Percentiles rank a stretch among this genome's conserved stretches.
phyloP scores from a whole-genome alignment of 2,888 invertebrate genomes.

The Entomobrya proxima region DNA sequence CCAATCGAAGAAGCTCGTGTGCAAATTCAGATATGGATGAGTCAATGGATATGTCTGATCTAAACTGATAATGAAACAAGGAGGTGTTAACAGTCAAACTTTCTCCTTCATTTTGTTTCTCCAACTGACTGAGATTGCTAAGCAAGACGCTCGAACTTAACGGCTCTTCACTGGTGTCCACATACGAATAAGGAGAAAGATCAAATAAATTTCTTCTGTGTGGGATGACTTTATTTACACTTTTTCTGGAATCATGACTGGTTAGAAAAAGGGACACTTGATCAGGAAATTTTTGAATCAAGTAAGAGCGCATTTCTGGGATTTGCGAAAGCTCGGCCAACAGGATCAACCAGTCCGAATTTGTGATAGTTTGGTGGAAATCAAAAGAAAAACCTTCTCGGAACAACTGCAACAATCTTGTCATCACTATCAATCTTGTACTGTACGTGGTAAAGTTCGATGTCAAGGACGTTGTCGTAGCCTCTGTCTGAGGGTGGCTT shows the following conservation, averaged over 20 bases:
- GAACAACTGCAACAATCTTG: constrained; percentile 63
- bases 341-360: constrained; percentile 67
- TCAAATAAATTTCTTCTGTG: constrained; percentile 64
- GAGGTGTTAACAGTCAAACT: not conserved
- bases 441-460: not conserved
- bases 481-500: not conserved
- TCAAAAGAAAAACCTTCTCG: constrained; percentile 66
- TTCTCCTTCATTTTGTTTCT: constrained; percentile 1
- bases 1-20: constrained; percentile 72
- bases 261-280: constrained; percentile 67
- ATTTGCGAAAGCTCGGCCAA: constrained; percentile 70
- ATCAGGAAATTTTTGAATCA: constrained; percentile 69
- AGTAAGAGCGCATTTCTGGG: constrained; percentile 62
- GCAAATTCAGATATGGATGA: constrained; percentile 59
- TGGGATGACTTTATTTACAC: not conserved
- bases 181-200: constrained; percentile 47
- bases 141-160: constrained; percentile 44
- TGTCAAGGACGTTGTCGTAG: not conserved
- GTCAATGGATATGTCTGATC: constrained; percentile 60
- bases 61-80: not conserved
- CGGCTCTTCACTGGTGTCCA: constrained; percentile 66
- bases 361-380: constrained; percentile 56
- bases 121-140: constrained; percentile 51
- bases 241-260: constrained; percentile 48
- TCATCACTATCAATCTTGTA: constrained; percentile 53